Percentiles rank a stretch among this genome's conserved stretches.
Evolutionary conservation across 2,113 vertebrate genomes (phyloP).

Genomic region (Mustela lutreola): DNA sequence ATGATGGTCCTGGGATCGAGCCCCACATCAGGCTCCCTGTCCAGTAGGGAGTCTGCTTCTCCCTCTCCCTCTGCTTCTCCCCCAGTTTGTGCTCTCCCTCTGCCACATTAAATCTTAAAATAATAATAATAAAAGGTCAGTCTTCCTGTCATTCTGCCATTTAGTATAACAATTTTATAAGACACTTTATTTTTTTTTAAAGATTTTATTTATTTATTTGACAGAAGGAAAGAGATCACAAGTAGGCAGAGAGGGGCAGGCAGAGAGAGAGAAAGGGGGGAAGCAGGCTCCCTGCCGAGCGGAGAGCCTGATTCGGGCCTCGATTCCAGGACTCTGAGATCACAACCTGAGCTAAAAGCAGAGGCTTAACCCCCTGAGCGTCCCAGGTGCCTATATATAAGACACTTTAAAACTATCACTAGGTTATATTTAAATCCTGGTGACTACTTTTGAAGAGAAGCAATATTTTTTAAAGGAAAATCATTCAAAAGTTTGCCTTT

Average conservation of each 20-base stretch:
- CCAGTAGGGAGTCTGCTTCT: neutral
- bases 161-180: neutral
- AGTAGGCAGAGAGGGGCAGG: too few species aligned
- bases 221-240: too few species aligned
- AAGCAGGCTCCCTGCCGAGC: too few species aligned
- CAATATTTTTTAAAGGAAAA: neutral
- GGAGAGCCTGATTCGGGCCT: too few species aligned
- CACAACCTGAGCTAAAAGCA: too few species aligned
- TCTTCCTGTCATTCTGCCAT: neutral
- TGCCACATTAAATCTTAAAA: neutral
- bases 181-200: neutral
- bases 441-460: conserved; percentile 13
- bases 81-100: neutral
- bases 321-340: too few species aligned
- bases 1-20: neutral
- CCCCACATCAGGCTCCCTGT: neutral
- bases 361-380: too few species aligned
- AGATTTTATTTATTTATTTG: too few species aligned
- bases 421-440: neutral
- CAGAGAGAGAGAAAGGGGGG: too few species aligned
- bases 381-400: too few species aligned
- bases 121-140: neutral
- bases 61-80: neutral
- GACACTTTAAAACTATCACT: neutral
- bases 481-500: neutral